Percentiles rank a stretch among this genome's conserved stretches.
These are phyloP conservation scores for Anodontia alba DNA, from an alignment of 2,888 invertebrate species.

Conservation along the genomic window DNA sequence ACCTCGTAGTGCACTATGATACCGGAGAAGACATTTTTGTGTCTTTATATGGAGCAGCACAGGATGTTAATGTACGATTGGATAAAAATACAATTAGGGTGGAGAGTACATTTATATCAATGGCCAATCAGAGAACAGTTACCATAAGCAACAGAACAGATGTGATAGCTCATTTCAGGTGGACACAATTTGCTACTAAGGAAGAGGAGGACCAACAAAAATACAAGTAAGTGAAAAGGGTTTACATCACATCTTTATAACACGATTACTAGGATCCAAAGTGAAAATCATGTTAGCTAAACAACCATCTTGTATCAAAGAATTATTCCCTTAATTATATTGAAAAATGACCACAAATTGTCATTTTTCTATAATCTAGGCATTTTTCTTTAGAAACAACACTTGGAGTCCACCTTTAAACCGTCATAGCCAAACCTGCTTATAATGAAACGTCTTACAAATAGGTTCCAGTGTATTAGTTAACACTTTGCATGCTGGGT, in stretches of 20 bases:
- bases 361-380: no score
- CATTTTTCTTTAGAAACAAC: not conserved
- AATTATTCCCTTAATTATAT: not conserved
- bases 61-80: constrained; percentile 83
- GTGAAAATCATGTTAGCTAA: no score
- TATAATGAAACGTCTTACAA: not conserved
- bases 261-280: no score
- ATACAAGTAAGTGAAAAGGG: constrained; percentile 71
- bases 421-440: no score
- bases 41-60: constrained; percentile 82
- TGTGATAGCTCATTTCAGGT: constrained; percentile 84
- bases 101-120: constrained; percentile 84
- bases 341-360: no score
- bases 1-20: constrained; percentile 82
- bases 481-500: no score
- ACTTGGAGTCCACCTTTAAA: no score
- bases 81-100: constrained; percentile 84
- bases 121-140: constrained; percentile 84
- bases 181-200: constrained; percentile 83
- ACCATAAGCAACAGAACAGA: constrained; percentile 83
- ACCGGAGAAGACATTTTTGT: constrained; percentile 84
- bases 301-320: no score
- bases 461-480: no score
- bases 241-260: no score
- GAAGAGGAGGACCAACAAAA: constrained; percentile 84